Base-by-base conservation (phyloP, 2,888 invertebrate species). In the Cosmia trapezina region DNA sequence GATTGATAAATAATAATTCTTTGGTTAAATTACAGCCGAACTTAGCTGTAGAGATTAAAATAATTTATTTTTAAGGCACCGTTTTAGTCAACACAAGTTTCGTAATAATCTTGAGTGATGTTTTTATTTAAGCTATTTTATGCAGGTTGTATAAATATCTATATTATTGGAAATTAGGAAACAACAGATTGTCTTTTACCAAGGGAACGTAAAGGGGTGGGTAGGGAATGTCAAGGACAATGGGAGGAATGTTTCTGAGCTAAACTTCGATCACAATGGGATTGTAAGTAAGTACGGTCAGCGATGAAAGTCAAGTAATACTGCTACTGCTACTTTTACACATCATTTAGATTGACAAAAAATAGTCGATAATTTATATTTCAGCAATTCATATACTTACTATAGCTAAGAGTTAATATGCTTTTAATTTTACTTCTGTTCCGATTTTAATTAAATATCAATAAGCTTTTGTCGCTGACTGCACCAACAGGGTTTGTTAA, bases 241-340 rank as follows among this genome's bases (percentile, higher is more conserved):
- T 77, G 83, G 80, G 81, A 89, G 86, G 88, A 83, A 83, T 83
- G 84, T 77, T 70, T 64, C 87, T 37, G 43, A 68, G 56, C 45
- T 60, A 65, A 70, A 54, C 28, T n/a, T n/a, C n/a, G n/a, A n/a
- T n/a, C n/a, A n/a, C n/a, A n/a, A 12, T 0, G n/a, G 49, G 49
- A 72, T 43, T 62, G 28, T 41, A 33, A 49, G 14, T 54, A 12
- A 9, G 9, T 56, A 33, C 14, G 62, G 14, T 28, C 47, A 47
- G 47, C 5, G 9, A 33, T n/a, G 14, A 33, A 33, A n/a, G n/a
- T n/a, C 0, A 5, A 47, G 19, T n/a, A n/a, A 47, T 28, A 62
- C 14, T 61, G 12, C 11, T 28, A 62, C 14, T 61, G 12, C 11
- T 19, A n/a, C 37, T 59, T 62, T 61, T 19, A 60, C 22, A 45